Conservation (phyloP, 2,797 vertebrate genomes). For the Esox lucius region DNA sequence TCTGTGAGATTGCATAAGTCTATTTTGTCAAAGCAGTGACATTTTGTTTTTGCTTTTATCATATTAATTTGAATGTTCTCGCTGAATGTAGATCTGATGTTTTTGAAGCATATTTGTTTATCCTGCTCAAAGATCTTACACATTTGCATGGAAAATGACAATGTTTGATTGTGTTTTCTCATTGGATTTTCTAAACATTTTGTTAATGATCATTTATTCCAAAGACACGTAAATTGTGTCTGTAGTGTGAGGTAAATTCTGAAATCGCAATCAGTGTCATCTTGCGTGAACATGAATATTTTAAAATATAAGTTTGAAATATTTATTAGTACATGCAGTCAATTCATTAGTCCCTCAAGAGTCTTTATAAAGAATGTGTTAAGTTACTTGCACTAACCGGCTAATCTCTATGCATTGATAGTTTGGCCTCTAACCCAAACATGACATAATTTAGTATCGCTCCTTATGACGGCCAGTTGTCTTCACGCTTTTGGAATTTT, state of each 20-base stretch:
- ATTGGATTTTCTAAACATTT: conserved; percentile 15
- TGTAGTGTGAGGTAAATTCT: neutral
- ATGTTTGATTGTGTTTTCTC: conserved; percentile 20
- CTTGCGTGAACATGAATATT: neutral
- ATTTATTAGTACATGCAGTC: neutral
- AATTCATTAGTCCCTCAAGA: conserved; percentile 2
- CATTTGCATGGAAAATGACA: conserved; percentile 38
- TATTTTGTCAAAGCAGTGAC: neutral
- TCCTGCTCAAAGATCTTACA: conserved; percentile 56
- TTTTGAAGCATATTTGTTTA: conserved; percentile 22
- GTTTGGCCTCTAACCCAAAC: conserved; percentile 18
- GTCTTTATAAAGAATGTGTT: conserved; percentile 17
- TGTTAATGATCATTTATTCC: conserved; percentile 1
- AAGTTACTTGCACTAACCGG: conserved; percentile 45
- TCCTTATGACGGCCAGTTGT: neutral
- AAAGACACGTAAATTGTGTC: neutral
- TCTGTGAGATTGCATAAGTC: neutral
- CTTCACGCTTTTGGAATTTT: conserved; percentile 18
- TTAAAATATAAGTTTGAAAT: conserved; percentile 1
- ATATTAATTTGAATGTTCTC: conserved; percentile 62
- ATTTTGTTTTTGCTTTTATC: conserved; percentile 19
- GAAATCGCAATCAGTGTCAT: conserved; percentile 4
- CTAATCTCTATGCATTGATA: conserved; percentile 56
- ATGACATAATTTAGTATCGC: conserved; percentile 3
- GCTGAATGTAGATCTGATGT: conserved; percentile 51